Base-by-base conservation (phyloP, 2,797 vertebrate genomes). In the Sphaeramia orbicularis region DNA sequence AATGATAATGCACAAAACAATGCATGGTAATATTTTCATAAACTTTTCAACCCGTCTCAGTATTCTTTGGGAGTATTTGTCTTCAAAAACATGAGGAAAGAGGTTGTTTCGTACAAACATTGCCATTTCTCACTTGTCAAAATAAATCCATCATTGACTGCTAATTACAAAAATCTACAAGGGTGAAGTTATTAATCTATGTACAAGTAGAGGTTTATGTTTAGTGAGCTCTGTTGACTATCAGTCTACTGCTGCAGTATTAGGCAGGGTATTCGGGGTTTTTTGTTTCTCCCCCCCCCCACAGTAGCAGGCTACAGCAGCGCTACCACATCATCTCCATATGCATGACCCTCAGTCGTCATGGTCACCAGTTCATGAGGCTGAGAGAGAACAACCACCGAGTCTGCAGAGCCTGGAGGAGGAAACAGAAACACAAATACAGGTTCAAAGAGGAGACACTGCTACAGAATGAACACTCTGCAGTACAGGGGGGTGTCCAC, bases 341-440 rank as follows among this genome's bases (percentile, higher is more conserved):
- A 96, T 5, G 74, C 48, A 19, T 94, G 93, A 49, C 86, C 91
- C 14, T 89, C 90, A 0, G 90, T 87, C 40, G 95, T 91, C 93
- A 95, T 94, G 80, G 93, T 87, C 74, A 96, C 94, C 84, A 96
- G 48, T 18, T 95, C 93, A 54, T 92, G 93, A n/a, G 93, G 88
- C 60, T 88, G 91, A 15, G 95, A 84, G 45, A 95, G 93, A 66
- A 94, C 92, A 2, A 94, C 92, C 76, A 95, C 94, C 0, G 93
- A 91, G 72, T 94, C 94, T 48, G 91, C 65, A 7, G 94, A 80
- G 63, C 89, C 92, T 94, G 59, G 16, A 36, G 32, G 56, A 66
- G 30, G 8, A 47, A 11, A 53, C 38, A 61, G 7, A 41, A 10
- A 53, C 38, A 61, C 51, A 75, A 32, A 36, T 42, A 21, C 4